Conservation (phyloP, 2,888 invertebrate species). For the Pilophorus perplexus region DNA sequence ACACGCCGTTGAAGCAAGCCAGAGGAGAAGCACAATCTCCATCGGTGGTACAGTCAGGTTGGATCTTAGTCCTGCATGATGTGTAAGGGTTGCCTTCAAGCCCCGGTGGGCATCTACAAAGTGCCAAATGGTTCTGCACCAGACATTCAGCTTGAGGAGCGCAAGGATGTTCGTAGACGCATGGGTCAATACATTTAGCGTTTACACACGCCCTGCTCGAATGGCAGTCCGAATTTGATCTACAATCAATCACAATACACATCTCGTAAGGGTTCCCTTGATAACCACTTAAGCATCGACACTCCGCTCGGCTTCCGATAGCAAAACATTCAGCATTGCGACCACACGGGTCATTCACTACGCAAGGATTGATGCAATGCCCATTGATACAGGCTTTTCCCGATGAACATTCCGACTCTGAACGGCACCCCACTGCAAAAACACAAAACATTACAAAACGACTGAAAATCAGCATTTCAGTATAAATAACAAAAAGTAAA, state of each 20-base stretch:
- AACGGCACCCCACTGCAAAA: constrained; percentile 68
- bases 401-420: constrained; percentile 78
- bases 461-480: not conserved
- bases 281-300: constrained; percentile 77
- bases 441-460: constrained; percentile 8
- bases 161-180: constrained; percentile 73
- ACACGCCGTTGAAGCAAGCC: constrained; percentile 78
- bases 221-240: constrained; percentile 84
- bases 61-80: constrained; percentile 70
- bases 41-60: constrained; percentile 75
- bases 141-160: constrained; percentile 74
- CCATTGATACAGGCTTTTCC: constrained; percentile 81
- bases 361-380: constrained; percentile 82
- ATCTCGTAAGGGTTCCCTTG: constrained; percentile 73
- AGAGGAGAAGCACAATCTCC: constrained; percentile 75
- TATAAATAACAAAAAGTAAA: not conserved
- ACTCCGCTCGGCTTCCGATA: constrained; percentile 69
- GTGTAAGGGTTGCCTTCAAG: constrained; percentile 78
- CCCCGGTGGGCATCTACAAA: constrained; percentile 79
- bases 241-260: constrained; percentile 77
- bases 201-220: constrained; percentile 79
- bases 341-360: constrained; percentile 76
- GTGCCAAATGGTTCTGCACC: constrained; percentile 75
- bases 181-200: constrained; percentile 81
- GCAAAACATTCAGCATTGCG: constrained; percentile 79